Base-by-base conservation (phyloP, 2,888 invertebrate species). In the Aspidiotus rigidus region DNA sequence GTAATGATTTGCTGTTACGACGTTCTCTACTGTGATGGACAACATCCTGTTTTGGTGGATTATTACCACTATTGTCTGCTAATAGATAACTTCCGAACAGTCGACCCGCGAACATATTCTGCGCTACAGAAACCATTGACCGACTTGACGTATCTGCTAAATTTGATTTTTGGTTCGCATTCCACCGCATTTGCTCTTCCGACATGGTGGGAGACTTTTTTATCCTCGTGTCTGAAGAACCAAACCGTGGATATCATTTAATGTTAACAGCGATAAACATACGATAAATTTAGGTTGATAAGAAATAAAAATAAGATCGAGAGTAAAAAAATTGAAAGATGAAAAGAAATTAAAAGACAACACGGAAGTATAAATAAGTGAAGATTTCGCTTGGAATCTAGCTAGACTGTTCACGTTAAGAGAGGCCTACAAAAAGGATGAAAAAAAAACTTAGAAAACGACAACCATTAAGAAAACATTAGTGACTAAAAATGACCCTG, bases 1-100 rank as follows among this genome's bases (percentile, higher is more conserved):
- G 89, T 71, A 89, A 78, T 17, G 88, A 88, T 78, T 81, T 84
- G 77, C 88, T 88, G 72, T 85, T 87, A 71, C 87, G 81, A 1
- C 86, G 79, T 17, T 72, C 70, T 7, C 69, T 44, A 15, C 71
- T 49, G 13, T 67, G 59, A 17, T 40, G 55, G 49, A 56, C 63
- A 11, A 62, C 64, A 13, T 71, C 71, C 11, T 44, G 15, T 17
- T 57, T 57, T 1, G 61, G 62, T 9, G 2, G 2, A 11, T 11
- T 10, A 41, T 54, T 55, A 53, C 41, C 11, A 15, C 16, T 67
- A 28, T 57, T 67, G 10, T 67, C 67, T 17, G 67, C 16, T 15
- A 44, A 67, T 42, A 67, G 49, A 28, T 67, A 67, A 67, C 53
- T 67, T 44, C 67, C 67, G n/a, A 67, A 67, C 6, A 67, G 28